phyloP scores from a whole-genome alignment of 2,113 vertebrate species.

The Colius striatus region DNA sequence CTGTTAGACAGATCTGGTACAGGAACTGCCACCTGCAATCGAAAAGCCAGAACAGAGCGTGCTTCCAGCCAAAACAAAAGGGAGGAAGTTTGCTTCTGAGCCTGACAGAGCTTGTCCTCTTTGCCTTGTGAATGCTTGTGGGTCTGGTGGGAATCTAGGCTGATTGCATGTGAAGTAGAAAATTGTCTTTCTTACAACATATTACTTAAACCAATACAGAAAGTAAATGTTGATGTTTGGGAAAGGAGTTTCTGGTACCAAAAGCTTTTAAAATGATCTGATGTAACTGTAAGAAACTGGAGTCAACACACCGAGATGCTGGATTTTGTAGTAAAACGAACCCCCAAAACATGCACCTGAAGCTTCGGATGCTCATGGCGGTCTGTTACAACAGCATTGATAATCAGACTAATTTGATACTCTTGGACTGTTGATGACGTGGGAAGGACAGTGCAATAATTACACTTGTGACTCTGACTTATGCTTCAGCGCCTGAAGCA shows the following conservation, averaged over 20 bases:
- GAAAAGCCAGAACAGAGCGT: background rate
- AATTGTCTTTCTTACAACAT: background rate
- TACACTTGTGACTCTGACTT: background rate
- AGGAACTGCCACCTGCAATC: accelerated
- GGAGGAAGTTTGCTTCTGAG: background rate
- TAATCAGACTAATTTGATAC: background rate
- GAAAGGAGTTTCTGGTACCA: background rate
- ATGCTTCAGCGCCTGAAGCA: background rate
- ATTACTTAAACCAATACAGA: background rate
- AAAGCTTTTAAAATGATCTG: background rate
- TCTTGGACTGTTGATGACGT: accelerated
- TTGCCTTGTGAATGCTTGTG: background rate
- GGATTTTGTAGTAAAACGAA: background rate
- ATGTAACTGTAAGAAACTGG: background rate
- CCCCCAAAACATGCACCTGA: background rate
- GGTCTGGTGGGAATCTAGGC: background rate
- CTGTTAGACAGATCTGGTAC: background rate
- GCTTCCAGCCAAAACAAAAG: conserved; percentile 37
- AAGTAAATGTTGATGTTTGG: background rate
- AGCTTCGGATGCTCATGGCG: background rate
- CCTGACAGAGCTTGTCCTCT: background rate
- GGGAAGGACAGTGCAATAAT: background rate
- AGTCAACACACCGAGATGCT: background rate
- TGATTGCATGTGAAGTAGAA: background rate
- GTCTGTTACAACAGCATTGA: background rate